Evolutionary conservation across 2,113 vertebrate species (phyloP).

Genomic region (Neotoma lepida): DNA sequence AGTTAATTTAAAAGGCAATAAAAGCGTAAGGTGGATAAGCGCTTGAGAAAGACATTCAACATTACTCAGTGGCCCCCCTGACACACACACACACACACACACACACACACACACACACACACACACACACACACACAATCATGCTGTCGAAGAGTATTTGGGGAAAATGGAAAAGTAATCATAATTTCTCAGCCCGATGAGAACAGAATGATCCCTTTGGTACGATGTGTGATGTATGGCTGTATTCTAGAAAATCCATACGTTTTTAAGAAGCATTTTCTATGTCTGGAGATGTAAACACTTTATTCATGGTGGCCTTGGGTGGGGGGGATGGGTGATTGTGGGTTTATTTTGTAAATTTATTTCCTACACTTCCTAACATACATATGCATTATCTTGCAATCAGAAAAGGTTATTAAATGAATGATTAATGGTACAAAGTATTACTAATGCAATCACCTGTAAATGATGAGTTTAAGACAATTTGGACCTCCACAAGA

Average conservation of each 20-base stretch:
- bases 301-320: background rate
- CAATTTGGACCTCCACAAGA: background rate
- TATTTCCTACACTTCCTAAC: conserved; percentile 13
- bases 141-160: background rate
- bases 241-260: background rate
- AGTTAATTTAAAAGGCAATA: background rate
- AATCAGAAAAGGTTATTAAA: conserved; percentile 45
- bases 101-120: background rate
- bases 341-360: background rate
- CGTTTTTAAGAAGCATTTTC: background rate
- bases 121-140: background rate
- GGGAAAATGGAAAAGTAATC: background rate
- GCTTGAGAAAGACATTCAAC: background rate
- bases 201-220: background rate
- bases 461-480: conserved; percentile 17
- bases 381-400: background rate
- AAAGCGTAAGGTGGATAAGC: background rate
- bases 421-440: conserved; percentile 18
- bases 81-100: background rate
- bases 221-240: background rate
- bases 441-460: conserved; percentile 23
- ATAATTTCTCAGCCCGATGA: background rate
- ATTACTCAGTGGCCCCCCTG: background rate
- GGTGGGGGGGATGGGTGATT: background rate
- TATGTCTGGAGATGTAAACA: background rate